phyloP scores from a whole-genome alignment of 2,797 vertebrate genomes.

The Spatula clypeata region DNA sequence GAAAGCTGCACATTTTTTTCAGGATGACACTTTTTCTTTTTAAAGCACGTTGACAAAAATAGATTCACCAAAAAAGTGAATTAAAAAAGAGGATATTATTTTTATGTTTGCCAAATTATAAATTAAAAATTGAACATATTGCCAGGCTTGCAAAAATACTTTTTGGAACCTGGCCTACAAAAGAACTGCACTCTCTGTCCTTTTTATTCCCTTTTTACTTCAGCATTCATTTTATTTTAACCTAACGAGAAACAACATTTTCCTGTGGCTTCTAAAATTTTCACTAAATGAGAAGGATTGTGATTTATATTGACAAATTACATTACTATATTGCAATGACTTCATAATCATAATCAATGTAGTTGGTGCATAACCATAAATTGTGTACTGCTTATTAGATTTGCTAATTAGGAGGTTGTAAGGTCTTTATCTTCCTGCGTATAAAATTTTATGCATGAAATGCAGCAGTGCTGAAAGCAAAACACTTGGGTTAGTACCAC shows the following conservation, averaged over 20 bases:
- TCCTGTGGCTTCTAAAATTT: not conserved
- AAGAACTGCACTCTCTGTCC: not conserved
- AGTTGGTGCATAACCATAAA: constrained; percentile 48
- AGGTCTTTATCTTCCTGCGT: constrained; percentile 41
- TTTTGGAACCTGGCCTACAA: not conserved
- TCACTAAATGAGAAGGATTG: not conserved
- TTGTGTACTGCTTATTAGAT: constrained; percentile 51
- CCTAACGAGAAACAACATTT: not conserved
- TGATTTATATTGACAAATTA: constrained; percentile 28
- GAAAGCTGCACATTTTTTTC: not conserved
- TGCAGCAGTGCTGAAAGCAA: constrained; percentile 44
- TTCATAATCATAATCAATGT: constrained; percentile 67
- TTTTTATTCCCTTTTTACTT: not conserved
- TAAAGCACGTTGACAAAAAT: not conserved
- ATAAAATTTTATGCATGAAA: constrained; percentile 45
- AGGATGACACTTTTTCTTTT: not conserved
- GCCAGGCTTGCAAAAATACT: not conserved
- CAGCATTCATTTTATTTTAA: not conserved
- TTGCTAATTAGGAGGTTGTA: constrained; percentile 59
- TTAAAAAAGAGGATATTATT: not conserved
- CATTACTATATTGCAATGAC: constrained; percentile 36
- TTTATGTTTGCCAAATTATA: not conserved
- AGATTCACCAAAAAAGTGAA: not conserved
- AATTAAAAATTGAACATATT: not conserved
- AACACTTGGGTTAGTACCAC: constrained; percentile 33